Evolutionary conservation across 1,140 invertebrate species (phyloP).

Genomic region (Drosophila elegans): DNA sequence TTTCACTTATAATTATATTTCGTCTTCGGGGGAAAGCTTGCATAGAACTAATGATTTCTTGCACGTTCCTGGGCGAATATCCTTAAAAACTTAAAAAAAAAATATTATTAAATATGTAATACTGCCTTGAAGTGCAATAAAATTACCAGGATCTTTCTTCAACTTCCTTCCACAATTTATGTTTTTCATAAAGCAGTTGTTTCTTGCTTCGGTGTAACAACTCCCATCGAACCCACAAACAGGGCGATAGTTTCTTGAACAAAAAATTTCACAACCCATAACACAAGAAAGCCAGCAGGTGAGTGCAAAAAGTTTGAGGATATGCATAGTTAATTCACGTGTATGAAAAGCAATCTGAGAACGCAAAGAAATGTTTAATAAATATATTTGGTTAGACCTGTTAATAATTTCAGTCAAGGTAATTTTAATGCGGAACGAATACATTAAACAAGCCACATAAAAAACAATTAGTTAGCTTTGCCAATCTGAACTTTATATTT

Average conservation of each 20-base stretch:
- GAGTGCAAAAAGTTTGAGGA: background rate
- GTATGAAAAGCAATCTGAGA: too few relatives aligned
- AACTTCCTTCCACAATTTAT: background rate
- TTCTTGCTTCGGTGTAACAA: background rate
- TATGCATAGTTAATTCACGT: background rate
- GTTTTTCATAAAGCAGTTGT: background rate
- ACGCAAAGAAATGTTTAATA: background rate
- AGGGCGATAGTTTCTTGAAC: background rate
- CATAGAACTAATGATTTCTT: background rate
- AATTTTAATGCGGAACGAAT: background rate
- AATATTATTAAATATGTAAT: background rate
- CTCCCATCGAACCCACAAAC: conserved; percentile 7
- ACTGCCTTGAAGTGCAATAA: too few relatives aligned
- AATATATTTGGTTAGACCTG: background rate
- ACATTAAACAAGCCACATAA: background rate
- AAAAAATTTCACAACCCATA: background rate
- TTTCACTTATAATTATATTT: too few relatives aligned
- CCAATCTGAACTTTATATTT: too few relatives aligned
- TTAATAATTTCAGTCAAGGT: background rate
- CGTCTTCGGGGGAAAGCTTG: too few relatives aligned
- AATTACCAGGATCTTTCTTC: background rate
- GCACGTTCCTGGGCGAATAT: background rate
- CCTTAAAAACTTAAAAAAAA: conserved; percentile 2
- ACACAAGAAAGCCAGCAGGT: background rate
- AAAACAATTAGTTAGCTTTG: too few relatives aligned